A percentile compares a stretch with the other conserved stretches of the same genome.
Evolutionary conservation across 2,797 vertebrate species (phyloP).

Genomic region (Labeo calbasu): DNA sequence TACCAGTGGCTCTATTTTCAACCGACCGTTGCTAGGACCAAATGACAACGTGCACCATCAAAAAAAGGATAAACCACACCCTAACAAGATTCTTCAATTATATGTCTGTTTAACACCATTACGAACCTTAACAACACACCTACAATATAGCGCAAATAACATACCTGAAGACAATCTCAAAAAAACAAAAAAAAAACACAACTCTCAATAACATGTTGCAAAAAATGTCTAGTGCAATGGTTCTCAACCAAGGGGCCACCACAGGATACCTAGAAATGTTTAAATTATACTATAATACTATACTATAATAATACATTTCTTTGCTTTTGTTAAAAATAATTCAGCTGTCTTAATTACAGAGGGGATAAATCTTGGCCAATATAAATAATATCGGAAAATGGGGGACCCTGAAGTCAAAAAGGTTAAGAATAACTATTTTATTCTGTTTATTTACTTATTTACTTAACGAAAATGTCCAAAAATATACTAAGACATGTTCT

Average conservation of each 20-base stretch:
- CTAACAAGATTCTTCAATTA: not conserved
- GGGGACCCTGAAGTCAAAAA: not conserved
- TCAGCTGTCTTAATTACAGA: not conserved
- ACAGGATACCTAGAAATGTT: not conserved
- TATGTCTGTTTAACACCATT: not conserved
- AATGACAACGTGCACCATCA: not conserved
- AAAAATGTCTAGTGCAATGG: not conserved
- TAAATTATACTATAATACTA: not conserved
- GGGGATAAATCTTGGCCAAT: not conserved
- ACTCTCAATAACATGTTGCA: not conserved
- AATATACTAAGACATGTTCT: not conserved
- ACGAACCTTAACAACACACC: not conserved
- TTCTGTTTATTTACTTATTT: too few relatives aligned
- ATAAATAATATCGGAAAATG: not conserved
- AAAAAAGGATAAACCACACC: conserved; percentile 13
- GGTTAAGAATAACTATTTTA: not conserved
- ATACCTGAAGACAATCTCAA: not conserved
- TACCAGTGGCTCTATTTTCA: not conserved
- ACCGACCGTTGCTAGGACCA: not conserved
- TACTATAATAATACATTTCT: too few relatives aligned
- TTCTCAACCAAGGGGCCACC: not conserved
- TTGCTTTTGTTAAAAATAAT: too few relatives aligned
- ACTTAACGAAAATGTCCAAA: not conserved
- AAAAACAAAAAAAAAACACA: not conserved
- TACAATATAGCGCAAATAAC: not conserved